Conservation (phyloP, 2,797 vertebrate species). For the Diplodus puntazzo region DNA sequence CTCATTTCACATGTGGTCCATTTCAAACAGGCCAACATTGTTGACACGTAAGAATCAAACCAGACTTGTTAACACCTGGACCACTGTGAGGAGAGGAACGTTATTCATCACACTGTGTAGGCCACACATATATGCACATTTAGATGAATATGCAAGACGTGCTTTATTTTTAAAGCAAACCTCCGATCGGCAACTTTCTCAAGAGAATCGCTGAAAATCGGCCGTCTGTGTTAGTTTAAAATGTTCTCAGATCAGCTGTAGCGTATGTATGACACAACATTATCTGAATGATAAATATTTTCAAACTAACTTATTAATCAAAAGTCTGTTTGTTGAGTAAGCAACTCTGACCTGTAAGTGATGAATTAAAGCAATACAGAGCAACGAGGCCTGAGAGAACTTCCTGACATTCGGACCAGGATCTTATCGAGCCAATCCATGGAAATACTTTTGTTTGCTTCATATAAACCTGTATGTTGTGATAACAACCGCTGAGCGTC, state of each 20-base stretch:
- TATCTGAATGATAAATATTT: background rate
- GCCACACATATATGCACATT: conserved; percentile 27
- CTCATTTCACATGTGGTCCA: conserved; percentile 70
- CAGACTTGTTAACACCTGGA: conserved; percentile 73
- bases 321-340: conserved; percentile 24
- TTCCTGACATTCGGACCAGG: conserved; percentile 29
- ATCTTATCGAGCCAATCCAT: conserved; percentile 38
- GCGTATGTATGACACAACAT: background rate
- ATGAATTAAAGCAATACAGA: background rate
- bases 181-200: conserved; percentile 29
- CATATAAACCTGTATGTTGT: conserved; percentile 52
- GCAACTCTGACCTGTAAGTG: conserved; percentile 4
- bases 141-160: conserved; percentile 18
- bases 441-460: conserved; percentile 51
- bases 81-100: conserved; percentile 33
- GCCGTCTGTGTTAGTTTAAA: conserved; percentile 24
- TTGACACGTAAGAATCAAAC: conserved; percentile 72
- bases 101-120: conserved; percentile 45
- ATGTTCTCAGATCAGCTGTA: conserved; percentile 22
- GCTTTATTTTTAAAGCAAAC: conserved; percentile 40
- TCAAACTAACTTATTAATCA: conserved; percentile 10
- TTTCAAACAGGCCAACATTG: conserved; percentile 71
- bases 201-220: conserved; percentile 38
- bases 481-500: conserved; percentile 51
- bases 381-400: conserved; percentile 15